Evolutionary conservation across 2,113 vertebrate species (phyloP).

Genomic region (Megaptera novaeangliae): DNA sequence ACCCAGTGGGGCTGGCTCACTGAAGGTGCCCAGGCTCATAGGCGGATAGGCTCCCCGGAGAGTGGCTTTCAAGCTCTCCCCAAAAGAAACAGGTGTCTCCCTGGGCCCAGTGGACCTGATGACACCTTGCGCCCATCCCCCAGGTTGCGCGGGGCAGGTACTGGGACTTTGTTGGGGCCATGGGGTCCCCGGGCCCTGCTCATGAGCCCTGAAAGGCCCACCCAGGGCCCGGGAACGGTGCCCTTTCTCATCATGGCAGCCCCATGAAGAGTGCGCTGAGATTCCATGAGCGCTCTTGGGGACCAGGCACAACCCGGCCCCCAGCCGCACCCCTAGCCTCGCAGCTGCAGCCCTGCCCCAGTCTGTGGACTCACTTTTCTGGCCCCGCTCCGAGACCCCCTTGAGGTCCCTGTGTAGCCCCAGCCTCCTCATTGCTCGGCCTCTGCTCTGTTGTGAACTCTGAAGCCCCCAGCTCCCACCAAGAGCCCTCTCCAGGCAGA

Average conservation of each 20-base stretch:
- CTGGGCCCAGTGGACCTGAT: no score
- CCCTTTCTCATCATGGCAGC: no score
- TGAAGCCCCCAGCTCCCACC: background rate
- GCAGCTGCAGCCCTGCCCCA: no score
- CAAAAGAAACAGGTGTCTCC: background rate
- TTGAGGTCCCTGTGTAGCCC: background rate
- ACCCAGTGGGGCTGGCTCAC: background rate
- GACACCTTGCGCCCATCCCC: no score
- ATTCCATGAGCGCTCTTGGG: background rate
- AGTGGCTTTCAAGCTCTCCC: background rate
- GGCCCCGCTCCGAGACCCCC: rapidly evolving
- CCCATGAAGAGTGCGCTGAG: background rate
- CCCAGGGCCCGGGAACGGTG: rapidly evolving
- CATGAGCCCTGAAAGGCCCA: no score
- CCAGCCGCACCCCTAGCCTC: background rate
- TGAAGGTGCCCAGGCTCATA: background rate
- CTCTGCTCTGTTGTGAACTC: background rate
- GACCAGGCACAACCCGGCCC: background rate
- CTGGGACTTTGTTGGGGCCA: background rate
- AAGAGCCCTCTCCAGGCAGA: background rate
- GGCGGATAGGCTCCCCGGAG: no score
- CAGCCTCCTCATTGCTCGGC: background rate
- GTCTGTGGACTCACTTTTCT: background rate
- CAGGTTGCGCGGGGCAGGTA: background rate
- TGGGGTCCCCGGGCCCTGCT: background rate